Conservation (phyloP, 2,113 vertebrate genomes). For the Tringa solitaria region DNA sequence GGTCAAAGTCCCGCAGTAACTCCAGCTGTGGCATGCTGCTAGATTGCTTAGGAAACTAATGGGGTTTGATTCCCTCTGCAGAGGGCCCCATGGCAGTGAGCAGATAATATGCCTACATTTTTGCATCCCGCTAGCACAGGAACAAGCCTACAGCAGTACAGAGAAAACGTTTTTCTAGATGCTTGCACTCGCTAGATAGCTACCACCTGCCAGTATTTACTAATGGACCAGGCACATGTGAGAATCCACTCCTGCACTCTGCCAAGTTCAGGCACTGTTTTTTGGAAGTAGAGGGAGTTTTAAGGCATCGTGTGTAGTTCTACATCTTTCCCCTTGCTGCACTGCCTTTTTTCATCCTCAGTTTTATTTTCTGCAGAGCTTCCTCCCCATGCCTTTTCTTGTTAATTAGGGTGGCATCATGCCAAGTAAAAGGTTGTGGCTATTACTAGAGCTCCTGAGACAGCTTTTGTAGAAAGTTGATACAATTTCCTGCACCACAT, state of each 20-base stretch:
- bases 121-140: background rate
- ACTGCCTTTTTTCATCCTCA: background rate
- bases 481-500: background rate
- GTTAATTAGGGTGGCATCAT: background rate
- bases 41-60: background rate
- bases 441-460: slow-evolving; percentile 6
- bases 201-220: background rate
- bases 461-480: slow-evolving; percentile 24
- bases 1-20: background rate
- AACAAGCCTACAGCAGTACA: background rate
- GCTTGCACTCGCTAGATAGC: background rate
- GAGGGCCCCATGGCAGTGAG: background rate
- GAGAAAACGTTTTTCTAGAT: background rate
- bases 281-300: background rate
- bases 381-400: background rate
- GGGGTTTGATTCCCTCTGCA: background rate
- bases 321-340: background rate
- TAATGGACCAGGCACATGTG: background rate
- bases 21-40: background rate
- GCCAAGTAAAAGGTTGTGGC: slow-evolving; percentile 30
- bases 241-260: background rate
- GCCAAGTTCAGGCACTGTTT: background rate
- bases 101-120: background rate
- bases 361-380: background rate
- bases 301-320: background rate